Conservation (phyloP, 2,113 vertebrate genomes). For the Sclerurus mexicanus region DNA sequence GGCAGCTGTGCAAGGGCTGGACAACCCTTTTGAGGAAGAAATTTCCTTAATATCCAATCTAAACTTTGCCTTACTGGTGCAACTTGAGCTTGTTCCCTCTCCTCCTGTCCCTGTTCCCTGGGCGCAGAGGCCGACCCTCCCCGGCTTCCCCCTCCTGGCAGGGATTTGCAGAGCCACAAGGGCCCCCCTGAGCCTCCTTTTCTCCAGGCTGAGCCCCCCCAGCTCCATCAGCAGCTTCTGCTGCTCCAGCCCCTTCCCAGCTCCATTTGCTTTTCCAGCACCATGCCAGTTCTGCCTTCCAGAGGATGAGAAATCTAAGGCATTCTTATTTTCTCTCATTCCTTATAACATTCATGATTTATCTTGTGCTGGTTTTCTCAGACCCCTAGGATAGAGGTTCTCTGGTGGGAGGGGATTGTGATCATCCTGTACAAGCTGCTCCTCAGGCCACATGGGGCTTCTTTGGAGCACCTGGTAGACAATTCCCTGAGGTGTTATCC, state of each 20-base stretch:
- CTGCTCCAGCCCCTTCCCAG: neutral
- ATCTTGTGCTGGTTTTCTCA: neutral
- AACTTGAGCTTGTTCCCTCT: rapidly evolving
- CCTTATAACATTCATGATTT: neutral
- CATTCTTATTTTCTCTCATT: neutral
- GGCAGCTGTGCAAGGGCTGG: neutral
- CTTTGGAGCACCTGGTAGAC: neutral
- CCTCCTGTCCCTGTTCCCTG: neutral
- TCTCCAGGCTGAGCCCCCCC: neutral
- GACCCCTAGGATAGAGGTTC: neutral
- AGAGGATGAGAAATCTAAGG: neutral
- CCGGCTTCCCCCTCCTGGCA: rapidly evolving
- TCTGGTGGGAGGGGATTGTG: neutral
- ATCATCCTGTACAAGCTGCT: neutral
- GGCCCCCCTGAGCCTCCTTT: neutral
- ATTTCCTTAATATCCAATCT: neutral
- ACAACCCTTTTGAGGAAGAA: too few species aligned
- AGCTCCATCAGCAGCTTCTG: neutral
- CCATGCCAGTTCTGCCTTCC: neutral
- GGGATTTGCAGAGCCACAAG: neutral
- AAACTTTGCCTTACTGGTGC: neutral
- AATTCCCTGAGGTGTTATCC: neutral
- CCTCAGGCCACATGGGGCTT: neutral
- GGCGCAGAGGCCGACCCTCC: neutral
- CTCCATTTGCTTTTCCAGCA: neutral